Evolutionary conservation across 1,140 invertebrate genomes (phyloP).

Genomic region (Drosophila bifasciata): DNA sequence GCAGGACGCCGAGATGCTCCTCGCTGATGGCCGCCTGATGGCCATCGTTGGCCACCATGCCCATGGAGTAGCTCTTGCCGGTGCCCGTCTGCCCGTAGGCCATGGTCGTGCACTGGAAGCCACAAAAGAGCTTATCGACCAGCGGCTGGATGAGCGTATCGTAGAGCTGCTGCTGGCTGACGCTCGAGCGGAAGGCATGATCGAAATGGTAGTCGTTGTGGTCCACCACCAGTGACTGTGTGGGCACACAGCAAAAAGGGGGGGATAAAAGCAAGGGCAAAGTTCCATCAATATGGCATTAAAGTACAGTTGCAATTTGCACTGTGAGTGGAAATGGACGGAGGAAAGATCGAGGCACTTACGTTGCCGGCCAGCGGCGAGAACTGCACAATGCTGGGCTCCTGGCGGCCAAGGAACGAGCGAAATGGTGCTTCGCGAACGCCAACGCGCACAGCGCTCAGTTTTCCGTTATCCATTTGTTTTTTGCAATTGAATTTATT

Average conservation of each 20-base stretch:
- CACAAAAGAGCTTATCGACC: conserved; percentile 89
- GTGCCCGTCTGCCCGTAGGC: conserved; percentile 93
- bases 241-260: too few relatives aligned
- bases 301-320: too few relatives aligned
- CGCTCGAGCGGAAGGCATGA: conserved; percentile 85
- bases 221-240: conserved; percentile 29
- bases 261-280: too few relatives aligned
- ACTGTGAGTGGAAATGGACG: too few relatives aligned
- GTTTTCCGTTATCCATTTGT: conserved; percentile 2
- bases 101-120: conserved; percentile 90
- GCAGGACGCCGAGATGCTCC: conserved; percentile 40
- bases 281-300: too few relatives aligned
- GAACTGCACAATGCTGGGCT: conserved; percentile 6
- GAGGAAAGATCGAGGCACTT: not conserved
- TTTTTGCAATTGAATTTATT: not conserved
- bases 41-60: conserved; percentile 89
- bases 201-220: conserved; percentile 87
- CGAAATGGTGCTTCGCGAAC: conserved; percentile 41
- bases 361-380: conserved; percentile 2
- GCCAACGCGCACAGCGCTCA: conserved; percentile 24
- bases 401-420: not conserved
- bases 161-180: conserved; percentile 88
- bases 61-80: conserved; percentile 91
- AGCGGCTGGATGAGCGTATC: conserved; percentile 89
- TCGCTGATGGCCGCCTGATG: conserved; percentile 35